Evolutionary conservation across 2,113 vertebrate species (phyloP), one percentile per base, ranked within the genome.

Genomic region (Pedionomus torquatus): DNA sequence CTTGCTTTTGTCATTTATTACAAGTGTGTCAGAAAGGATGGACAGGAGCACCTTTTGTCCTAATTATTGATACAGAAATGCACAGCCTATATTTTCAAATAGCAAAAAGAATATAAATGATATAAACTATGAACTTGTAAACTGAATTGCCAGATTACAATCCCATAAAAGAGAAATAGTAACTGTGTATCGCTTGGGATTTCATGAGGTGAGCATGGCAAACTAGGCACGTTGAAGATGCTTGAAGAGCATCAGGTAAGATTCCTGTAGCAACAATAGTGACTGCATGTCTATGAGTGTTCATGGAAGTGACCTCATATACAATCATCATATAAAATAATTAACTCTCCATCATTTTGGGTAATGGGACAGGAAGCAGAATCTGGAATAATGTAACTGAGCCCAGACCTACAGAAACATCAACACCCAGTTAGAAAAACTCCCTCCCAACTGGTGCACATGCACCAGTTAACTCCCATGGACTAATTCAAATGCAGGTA

Each of bases 241-340:
- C 5, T 23, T 68, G 16, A 13, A 66, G 9, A 46, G 9, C 7
- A 5, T 41, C n/a, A 44, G 24, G 33, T 58, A 13, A 71, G 17
- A 26, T 39, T 68, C 23, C 33, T 49, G 25, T 5, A 6, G 23
- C 1, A 5, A 51, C 8, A 37, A 37, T 20, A 78, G 9, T 35
- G 35, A 76, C 35, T 49, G 3, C 0, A 0, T 37, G 4, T 8
- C 10, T 12, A 10, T 17, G 30, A 74, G 11, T 49, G 12, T 33
- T 83, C 17, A 3, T 21, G 9, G 25, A 61, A 10, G 3, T 37
- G 51, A 70, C 12, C 13, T 75, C 43, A 43, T 11, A 13, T 1
- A 13, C 5, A 25, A 33, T 4, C 9, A 2, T 43, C 13, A 35
- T 0, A 0, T 23, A 30, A 87, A 87, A 82, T 35, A 77, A 64